Percentiles rank a stretch among this genome's conserved stretches.
Conservation (phyloP, 2,113 vertebrate genomes). For the Eptesicus fuscus region DNA sequence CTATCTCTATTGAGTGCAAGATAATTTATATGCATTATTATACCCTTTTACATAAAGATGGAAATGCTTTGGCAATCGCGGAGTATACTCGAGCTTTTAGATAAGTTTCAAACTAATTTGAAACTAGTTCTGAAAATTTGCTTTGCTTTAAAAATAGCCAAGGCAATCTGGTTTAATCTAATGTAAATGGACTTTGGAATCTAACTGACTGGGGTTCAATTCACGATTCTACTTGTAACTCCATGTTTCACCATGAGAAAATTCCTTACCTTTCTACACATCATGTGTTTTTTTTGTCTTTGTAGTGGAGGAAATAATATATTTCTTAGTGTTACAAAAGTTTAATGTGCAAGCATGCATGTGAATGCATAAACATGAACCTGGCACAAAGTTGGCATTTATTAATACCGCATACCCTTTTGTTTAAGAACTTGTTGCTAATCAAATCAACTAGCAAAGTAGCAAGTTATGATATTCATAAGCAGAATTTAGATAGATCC, state of each 20-base stretch:
- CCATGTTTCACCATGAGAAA: neutral
- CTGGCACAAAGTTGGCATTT: neutral
- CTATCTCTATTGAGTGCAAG: conserved; percentile 54
- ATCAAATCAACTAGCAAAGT: conserved; percentile 17
- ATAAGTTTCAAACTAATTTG: conserved; percentile 65
- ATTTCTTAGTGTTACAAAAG: neutral
- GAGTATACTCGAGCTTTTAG: conserved; percentile 44
- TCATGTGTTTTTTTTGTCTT: neutral
- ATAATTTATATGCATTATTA: conserved; percentile 74
- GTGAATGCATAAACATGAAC: conserved; percentile 1
- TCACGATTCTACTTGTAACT: neutral
- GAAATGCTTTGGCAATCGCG: conserved; percentile 66
- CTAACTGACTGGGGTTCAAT: neutral
- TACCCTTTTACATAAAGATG: conserved; percentile 70
- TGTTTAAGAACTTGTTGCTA: neutral
- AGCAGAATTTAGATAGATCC: conserved; percentile 28
- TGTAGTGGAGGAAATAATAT: neutral
- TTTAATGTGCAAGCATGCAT: neutral
- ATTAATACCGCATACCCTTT: conserved; percentile 15
- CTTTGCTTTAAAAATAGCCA: conserved; percentile 61
- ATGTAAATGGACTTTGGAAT: conserved; percentile 48
- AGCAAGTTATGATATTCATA: conserved; percentile 1
- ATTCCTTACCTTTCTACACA: neutral
- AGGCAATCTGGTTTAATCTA: conserved; percentile 57
- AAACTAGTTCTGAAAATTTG: conserved; percentile 65